Base-by-base conservation (phyloP, 1,140 invertebrate genomes). In the Eumeta japonica region DNA sequence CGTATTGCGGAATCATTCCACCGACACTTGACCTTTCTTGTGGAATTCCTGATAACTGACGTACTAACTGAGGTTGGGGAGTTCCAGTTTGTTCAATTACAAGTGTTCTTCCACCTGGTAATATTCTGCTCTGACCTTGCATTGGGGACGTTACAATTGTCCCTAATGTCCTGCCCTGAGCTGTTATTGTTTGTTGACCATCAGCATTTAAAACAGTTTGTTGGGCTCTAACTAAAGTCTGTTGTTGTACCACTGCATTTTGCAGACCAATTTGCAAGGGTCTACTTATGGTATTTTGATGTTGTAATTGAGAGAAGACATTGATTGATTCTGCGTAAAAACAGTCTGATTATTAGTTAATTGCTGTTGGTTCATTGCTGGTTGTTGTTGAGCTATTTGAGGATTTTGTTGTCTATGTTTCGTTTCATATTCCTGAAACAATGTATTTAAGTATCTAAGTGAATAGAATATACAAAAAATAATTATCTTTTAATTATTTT, bases 381-480 rank as follows among this genome's bases (percentile, higher is more conserved):
- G n/a, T 0, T 51, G 56, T 31, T 71, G 72, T 46, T 74, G 70
- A 9, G 57, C 46, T n/a, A 71, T 29, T 41, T 72, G 62, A 3
- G 67, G 67, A 45, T 75, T 73, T 35, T 67, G 62, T 42, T 75
- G 73, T 17, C 72, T 63, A 37, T 79, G 79, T 48, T 80, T 80
- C 3, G 72, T 78, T 35, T 77, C 75, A 39, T 80, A 80, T 56
- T 80, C 79, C 79, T 80, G 49, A 32, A 57, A 55, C 44, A 15
- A 50, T 17, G 43, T 41, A 24, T 14, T 28, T 12, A 10, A 18
- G 28, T 24, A 7, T 24, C n/a, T n/a, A 31, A 9, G 29, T 31
- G 14, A n/a, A n/a, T n/a, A n/a, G n/a, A n/a, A n/a, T n/a, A n/a
- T n/a, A n/a, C n/a, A n/a, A n/a, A n/a, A n/a, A n/a, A n/a, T n/a